These are phyloP conservation scores for Phaonia tiefii DNA, from an alignment of 2,888 invertebrate species.

Conservation along the genomic window DNA sequence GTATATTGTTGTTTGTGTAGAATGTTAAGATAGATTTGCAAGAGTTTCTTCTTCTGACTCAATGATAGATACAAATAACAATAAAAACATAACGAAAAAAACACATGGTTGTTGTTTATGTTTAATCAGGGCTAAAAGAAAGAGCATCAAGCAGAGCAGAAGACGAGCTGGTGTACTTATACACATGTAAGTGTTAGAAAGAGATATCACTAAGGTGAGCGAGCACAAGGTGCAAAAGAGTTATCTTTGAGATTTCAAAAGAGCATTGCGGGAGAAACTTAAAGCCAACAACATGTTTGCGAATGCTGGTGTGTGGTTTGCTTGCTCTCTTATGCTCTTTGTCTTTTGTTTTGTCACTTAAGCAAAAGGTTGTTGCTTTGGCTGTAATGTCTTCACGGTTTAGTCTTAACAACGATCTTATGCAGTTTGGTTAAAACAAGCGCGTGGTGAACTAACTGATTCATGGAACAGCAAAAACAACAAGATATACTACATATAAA, in stretches of 20 bases:
- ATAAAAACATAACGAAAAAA: slow-evolving; percentile 7
- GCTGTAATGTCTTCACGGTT: slow-evolving; percentile 53
- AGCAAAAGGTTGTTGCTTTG: slow-evolving; percentile 60
- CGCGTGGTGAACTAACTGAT: slow-evolving; percentile 35
- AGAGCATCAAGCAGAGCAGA: background rate
- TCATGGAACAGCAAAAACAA: too few species aligned
- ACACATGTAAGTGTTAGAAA: background rate
- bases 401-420: slow-evolving; percentile 66
- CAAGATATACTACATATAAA: too few species aligned
- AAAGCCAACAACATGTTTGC: slow-evolving; percentile 1
- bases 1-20: background rate
- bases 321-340: background rate
- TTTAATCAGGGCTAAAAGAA: background rate
- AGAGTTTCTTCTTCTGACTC: background rate
- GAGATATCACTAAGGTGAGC: slow-evolving; percentile 16
- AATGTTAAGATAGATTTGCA: slow-evolving; percentile 8
- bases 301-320: slow-evolving; percentile 3
- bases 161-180: background rate
- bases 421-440: slow-evolving; percentile 61
- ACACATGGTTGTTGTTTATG: slow-evolving; percentile 18
- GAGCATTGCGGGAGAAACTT: background rate
- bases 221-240: background rate
- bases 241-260: background rate
- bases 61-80: background rate
- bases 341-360: slow-evolving; percentile 2